A percentile compares a stretch with the other conserved stretches of the same genome.
Conservation (phyloP, 1,140 invertebrate species). For the Drosophila azteca region DNA sequence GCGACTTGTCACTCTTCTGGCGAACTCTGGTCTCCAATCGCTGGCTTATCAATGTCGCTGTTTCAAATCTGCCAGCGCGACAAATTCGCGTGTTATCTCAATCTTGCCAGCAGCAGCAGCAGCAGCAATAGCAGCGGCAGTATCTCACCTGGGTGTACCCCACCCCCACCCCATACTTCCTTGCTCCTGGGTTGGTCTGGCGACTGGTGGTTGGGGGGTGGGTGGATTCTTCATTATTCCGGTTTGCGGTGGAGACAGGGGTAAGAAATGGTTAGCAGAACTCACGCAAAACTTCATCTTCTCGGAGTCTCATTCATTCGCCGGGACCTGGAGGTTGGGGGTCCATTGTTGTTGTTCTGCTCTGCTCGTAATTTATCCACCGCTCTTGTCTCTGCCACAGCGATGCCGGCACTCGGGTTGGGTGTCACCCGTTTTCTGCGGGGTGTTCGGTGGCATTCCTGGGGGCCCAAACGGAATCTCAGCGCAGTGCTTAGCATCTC, state of each 20-base stretch:
- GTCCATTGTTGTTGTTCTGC: constrained; percentile 53
- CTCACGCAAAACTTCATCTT: constrained; percentile 60
- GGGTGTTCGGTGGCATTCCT: constrained; percentile 34
- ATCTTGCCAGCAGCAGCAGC: constrained; percentile 45
- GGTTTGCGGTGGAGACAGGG: constrained; percentile 30
- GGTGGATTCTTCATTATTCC: constrained; percentile 54
- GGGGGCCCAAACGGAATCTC: constrained; percentile 36
- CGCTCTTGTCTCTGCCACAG: constrained; percentile 48
- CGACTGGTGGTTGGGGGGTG: constrained; percentile 16
- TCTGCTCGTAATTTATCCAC: constrained; percentile 66
- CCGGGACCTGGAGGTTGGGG: not conserved
- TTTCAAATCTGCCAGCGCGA: constrained; percentile 56
- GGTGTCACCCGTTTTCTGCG: constrained; percentile 33
- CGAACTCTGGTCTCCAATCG: constrained; percentile 37
- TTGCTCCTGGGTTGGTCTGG: not conserved
- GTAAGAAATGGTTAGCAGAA: constrained; percentile 29
- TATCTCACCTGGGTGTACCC: constrained; percentile 37
- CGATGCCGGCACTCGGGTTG: constrained; percentile 6
- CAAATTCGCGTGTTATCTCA: constrained; percentile 70
- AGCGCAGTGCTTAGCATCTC: constrained; percentile 67
- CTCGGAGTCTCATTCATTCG: constrained; percentile 53
- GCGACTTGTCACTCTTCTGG: constrained; percentile 41
- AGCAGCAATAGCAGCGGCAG: constrained; percentile 13
- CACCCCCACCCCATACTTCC: not conserved
- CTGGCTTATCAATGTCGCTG: constrained; percentile 50